Percentiles rank a stretch among this genome's conserved stretches.
phyloP scores from a whole-genome alignment of 2,888 invertebrate species.

The Perizoma flavofasciatum region DNA sequence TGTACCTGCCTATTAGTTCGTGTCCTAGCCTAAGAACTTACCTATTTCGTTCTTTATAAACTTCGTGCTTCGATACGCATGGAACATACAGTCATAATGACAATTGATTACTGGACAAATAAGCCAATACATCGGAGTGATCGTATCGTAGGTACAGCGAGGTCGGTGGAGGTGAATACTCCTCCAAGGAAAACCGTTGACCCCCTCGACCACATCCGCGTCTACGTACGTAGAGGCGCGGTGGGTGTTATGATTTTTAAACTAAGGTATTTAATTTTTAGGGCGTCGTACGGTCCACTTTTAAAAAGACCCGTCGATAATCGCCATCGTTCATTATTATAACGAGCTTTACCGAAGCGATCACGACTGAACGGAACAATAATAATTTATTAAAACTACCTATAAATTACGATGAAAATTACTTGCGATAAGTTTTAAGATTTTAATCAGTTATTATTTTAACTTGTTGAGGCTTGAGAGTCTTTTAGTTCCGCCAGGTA shows the following conservation, averaged over 20 bases:
- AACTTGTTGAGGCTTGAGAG: neutral
- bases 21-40: neutral
- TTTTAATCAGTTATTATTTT: neutral
- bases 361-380: slow-evolving; percentile 7
- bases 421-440: neutral
- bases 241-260: slow-evolving; percentile 28
- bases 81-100: slow-evolving; percentile 27
- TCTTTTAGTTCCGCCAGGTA: neutral
- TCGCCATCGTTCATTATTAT: slow-evolving; percentile 15
- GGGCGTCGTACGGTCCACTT: slow-evolving; percentile 24
- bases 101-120: slow-evolving; percentile 37
- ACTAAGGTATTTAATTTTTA: slow-evolving; percentile 25
- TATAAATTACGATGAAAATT: neutral
- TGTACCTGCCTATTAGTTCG: slow-evolving; percentile 9
- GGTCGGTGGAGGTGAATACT: slow-evolving; percentile 78
- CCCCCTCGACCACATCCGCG: slow-evolving; percentile 69
- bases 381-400: slow-evolving; percentile 6
- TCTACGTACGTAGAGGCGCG: slow-evolving; percentile 41
- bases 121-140: slow-evolving; percentile 42
- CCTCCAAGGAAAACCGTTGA: slow-evolving; percentile 80
- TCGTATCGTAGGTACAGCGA: slow-evolving; percentile 55
- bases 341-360: slow-evolving; percentile 14
- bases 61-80: slow-evolving; percentile 21
- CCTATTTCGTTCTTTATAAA: slow-evolving; percentile 10
- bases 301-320: slow-evolving; percentile 22